These are phyloP conservation scores for Anabacerthia variegaticeps DNA, from an alignment of 2,797 vertebrate species.

Conservation along the genomic window DNA sequence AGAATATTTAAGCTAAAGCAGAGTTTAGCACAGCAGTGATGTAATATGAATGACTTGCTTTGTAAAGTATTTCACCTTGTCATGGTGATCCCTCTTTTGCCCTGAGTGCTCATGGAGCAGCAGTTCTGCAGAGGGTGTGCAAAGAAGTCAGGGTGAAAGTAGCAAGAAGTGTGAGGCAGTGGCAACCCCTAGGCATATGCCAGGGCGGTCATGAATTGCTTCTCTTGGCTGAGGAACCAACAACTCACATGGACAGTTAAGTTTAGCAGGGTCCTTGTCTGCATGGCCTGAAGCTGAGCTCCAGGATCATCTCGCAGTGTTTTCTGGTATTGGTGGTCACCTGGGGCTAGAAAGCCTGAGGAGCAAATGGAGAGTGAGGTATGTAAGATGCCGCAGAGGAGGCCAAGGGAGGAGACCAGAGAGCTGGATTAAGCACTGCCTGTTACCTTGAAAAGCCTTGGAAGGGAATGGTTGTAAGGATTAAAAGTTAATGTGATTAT, in stretches of 20 bases:
- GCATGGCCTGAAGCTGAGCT: neutral
- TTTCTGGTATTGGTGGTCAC: neutral
- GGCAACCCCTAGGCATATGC: accelerated
- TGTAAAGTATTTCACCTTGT: neutral
- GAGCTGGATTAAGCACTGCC: neutral
- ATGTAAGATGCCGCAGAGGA: neutral
- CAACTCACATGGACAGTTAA: neutral
- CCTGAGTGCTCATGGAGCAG: neutral
- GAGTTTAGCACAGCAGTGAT: neutral
- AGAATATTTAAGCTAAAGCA: neutral
- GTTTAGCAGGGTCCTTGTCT: neutral
- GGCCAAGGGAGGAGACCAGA: neutral
- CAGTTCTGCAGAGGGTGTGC: neutral
- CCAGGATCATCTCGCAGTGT: neutral
- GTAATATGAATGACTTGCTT: neutral
- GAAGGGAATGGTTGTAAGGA: neutral
- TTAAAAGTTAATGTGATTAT: constrained; percentile 40
- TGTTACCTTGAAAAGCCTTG: neutral
- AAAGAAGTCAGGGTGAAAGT: neutral
- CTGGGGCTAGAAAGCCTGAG: neutral
- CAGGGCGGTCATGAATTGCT: accelerated
- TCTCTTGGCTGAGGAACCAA: neutral
- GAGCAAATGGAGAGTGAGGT: neutral
- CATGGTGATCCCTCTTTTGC: neutral
- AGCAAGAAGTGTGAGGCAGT: neutral